Percentiles rank a stretch among this genome's conserved stretches.
These are phyloP conservation scores for Heterodera filipjevi DNA, from an alignment of 2,888 invertebrate genomes.

Conservation along the genomic window DNA sequence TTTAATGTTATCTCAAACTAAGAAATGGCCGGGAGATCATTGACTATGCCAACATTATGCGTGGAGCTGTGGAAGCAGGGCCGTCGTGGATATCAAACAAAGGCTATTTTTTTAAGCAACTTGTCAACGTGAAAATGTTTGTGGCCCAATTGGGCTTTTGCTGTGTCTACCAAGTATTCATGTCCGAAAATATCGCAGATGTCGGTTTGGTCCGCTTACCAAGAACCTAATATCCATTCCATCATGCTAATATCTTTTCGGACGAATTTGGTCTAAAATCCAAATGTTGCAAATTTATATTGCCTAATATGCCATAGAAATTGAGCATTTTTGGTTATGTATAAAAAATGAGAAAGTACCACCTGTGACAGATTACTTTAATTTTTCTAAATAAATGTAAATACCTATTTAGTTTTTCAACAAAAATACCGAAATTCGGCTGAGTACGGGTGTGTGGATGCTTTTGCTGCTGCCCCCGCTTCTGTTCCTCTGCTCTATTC, in stretches of 20 bases:
- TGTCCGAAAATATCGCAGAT: constrained; percentile 72
- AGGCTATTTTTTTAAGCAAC: constrained; percentile 54
- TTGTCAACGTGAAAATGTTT: constrained; percentile 82
- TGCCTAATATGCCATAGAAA: too few relatives aligned
- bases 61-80: constrained; percentile 60
- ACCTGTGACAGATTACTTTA: too few relatives aligned
- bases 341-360: not conserved
- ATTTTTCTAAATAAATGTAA: too few relatives aligned
- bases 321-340: not conserved
- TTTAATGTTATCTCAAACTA: too few relatives aligned
- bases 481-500: constrained; percentile 55
- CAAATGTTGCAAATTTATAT: too few relatives aligned
- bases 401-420: constrained; percentile 58
- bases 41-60: constrained; percentile 64
- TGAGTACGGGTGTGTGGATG: constrained; percentile 61
- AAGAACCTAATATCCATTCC: too few relatives aligned
- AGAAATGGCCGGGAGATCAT: constrained; percentile 53
- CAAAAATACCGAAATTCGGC: constrained; percentile 52
- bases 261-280: too few relatives aligned
- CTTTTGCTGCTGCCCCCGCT: constrained; percentile 57
- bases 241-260: too few relatives aligned
- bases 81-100: constrained; percentile 57
- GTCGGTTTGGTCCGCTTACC: not conserved
- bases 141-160: constrained; percentile 93
- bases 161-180: constrained; percentile 83